Evolutionary conservation across 2,113 vertebrate genomes (phyloP).

Genomic region (Halichoeres trimaculatus): DNA sequence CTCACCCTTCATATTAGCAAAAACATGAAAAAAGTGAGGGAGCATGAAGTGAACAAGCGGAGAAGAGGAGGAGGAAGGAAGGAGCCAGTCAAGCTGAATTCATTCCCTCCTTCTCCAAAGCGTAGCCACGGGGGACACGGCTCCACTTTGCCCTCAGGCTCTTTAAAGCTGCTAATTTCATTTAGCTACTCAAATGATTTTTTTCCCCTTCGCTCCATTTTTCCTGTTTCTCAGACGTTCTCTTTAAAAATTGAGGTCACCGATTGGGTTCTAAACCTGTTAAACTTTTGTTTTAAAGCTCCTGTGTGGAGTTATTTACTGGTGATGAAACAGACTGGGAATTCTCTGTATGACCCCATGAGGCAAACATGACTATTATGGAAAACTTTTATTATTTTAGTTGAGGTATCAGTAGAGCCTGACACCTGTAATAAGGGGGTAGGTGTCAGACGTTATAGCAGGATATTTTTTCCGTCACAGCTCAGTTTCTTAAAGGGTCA

Average conservation of each 20-base stretch:
- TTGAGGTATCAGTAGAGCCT: too few relatives aligned
- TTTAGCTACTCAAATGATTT: constrained; percentile 85
- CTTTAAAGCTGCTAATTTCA: constrained; percentile 86
- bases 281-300: too few relatives aligned
- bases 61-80: constrained; percentile 36
- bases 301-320: too few relatives aligned
- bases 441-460: too few relatives aligned
- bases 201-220: constrained; percentile 20
- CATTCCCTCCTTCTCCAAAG: constrained; percentile 78
- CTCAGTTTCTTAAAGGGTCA: too few relatives aligned
- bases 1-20: constrained; percentile 57
- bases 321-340: too few relatives aligned
- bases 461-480: too few relatives aligned
- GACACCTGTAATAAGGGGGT: too few relatives aligned
- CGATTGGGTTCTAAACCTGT: not conserved
- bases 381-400: too few relatives aligned
- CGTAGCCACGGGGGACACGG: constrained; percentile 86
- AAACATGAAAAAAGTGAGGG: constrained; percentile 42
- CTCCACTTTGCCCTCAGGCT: constrained; percentile 86
- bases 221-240: constrained; percentile 8
- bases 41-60: constrained; percentile 27
- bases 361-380: too few relatives aligned
- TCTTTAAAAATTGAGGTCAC: constrained; percentile 27
- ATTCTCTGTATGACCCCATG: too few relatives aligned
- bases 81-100: constrained; percentile 82